Evolutionary conservation across 2,888 invertebrate species (phyloP), one percentile per base, ranked within the genome.

Genomic region (Tupiocoris notatus): DNA sequence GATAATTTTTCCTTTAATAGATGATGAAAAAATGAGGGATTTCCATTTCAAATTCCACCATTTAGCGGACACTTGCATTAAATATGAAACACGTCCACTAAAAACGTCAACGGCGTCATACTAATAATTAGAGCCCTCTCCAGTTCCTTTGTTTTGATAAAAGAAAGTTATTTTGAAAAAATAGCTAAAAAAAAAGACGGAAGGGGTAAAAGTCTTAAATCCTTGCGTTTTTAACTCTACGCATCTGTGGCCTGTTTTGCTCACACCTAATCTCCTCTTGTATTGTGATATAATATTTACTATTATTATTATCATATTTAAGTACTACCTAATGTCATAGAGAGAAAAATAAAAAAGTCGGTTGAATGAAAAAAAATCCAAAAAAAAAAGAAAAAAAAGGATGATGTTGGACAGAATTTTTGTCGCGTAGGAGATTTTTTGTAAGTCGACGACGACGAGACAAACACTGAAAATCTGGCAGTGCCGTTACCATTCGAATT

Each of bases 181-280:
- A 62, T 62, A 20, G 22, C 18, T 1, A 73, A 71, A 62, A 73
- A 21, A 74, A 63, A 63, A 63, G n/a, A n/a, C n/a, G 17, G 21
- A 23, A 23, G 54, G 1, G 23, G 54, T 57, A 70, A 25, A 23
- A 25, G 23, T 57, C 67, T 66, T 59, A 59, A 62, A 73, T 61
- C 54, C 73, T 71, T 65, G 61, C 57, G 61, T 39, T 73, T 64
- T 67, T 57, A 61, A 70, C 61, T 56, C 70, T 65, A 66, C 64
- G 68, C 67, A 23, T 76, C 73, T 74, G 78, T 78, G 77, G 78
- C 78, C 78, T 78, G 77, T 77, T 78, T 78, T 78, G 78, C 78
- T 78, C 78, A 78, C 78, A 77, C 77, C 77, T 78, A 77, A 78
- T 77, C 77, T 77, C 78, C 76, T 77, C 78, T 78, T 74, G 70